A percentile compares a stretch with the other conserved stretches of the same genome.
Conservation (phyloP, 2,888 invertebrate genomes). For the Mesochorus sp. region DNA sequence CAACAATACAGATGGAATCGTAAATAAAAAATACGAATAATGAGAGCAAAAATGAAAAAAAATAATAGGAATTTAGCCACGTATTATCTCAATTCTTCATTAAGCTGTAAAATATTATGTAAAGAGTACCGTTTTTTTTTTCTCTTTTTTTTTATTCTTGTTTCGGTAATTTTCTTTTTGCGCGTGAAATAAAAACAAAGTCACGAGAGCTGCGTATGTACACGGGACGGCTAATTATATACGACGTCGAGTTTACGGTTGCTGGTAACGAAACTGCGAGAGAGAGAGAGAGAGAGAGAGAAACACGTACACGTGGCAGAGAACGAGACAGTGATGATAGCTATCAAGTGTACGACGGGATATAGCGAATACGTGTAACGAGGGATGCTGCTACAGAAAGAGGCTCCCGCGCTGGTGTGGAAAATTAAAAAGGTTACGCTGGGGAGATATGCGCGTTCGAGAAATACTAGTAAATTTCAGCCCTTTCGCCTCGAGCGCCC, state of each 20-base stretch:
- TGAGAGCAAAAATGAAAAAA: no score
- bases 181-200: no score
- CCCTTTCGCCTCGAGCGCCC: background rate
- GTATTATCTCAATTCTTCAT: no score
- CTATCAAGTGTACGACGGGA: slow-evolving; percentile 25
- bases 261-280: slow-evolving; percentile 12
- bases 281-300: no score
- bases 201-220: background rate
- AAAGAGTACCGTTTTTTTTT: no score
- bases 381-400: background rate
- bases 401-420: no score
- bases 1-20: slow-evolving; percentile 9
- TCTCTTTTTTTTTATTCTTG: no score
- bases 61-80: no score
- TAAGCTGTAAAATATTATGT: no score
- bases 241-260: slow-evolving; percentile 14
- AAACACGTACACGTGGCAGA: background rate
- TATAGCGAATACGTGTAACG: background rate
- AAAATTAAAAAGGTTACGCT: no score
- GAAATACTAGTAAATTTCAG: background rate
- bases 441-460: background rate
- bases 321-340: background rate
- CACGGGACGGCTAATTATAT: background rate
- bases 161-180: no score
- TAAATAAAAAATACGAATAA: background rate